Evolutionary conservation across 2,888 invertebrate genomes (phyloP), one percentile per base, ranked within the genome.

Genomic region (Watsonalla binaria): DNA sequence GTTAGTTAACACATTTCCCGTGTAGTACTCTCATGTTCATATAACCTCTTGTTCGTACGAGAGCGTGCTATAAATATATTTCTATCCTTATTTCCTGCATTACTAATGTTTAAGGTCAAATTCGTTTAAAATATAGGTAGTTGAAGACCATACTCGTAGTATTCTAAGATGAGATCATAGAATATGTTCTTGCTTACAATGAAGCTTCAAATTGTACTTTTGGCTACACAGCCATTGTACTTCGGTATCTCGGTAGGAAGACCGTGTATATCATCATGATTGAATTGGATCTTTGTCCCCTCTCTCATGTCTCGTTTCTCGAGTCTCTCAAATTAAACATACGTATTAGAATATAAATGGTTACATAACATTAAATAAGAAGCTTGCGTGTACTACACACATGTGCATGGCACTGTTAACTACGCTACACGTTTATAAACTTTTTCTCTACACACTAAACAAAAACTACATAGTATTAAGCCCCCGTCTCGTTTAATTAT

Each of bases 21-120:
- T 24, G 4, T 24, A 24, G 48, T 13, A 5, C 34, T 13, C 48
- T 34, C 34, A 48, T 35, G 6, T n/a, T 34, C 11, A 8, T 13
- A 24, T 4, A 24, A 42, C 11, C 39, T 11, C 37, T 6, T 37
- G 37, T 5, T 37, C 6, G 47, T 47, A 34, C 9, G 57, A 60
- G 57, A 60, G 53, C 57, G 54, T 54, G 54, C 49, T 47, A 57
- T 63, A 66, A 61, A 64, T 66, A 68, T 73, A 66, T 66, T 66
- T 2, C 24, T 24, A 24, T 24, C 55, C 58, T 60, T 47, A 56
- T 65, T 65, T 73, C 59, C 63, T 63, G 55, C 54, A 50, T 42
- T 58, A 52, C 24, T 24, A n/a, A n/a, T 66, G 58, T 42, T 42
- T 42, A 42, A 70, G 65, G 68, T 70, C 65, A 56, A 46, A 51